phyloP scores from a whole-genome alignment of 2,797 vertebrate genomes.

The Sebastes kiyomatsui region DNA sequence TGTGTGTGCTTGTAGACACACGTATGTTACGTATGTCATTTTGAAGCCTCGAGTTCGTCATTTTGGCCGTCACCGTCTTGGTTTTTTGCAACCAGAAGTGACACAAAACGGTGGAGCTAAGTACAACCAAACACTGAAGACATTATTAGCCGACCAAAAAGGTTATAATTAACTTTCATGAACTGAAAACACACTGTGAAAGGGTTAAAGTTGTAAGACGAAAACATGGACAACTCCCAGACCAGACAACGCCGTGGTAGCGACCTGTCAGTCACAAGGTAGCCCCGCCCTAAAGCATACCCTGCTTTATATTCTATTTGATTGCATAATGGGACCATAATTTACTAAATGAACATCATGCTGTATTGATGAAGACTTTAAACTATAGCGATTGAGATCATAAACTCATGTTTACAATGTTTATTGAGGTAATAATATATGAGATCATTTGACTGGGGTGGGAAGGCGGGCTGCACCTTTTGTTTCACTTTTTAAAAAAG shows the following conservation, averaged over 20 bases:
- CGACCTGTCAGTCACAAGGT: too few relatives aligned
- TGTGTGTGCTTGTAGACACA: neutral
- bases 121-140: too few relatives aligned
- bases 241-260: neutral
- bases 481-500: neutral
- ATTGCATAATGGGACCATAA: neutral
- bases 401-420: neutral
- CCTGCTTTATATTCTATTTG: neutral
- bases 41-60: too few relatives aligned
- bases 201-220: too few relatives aligned
- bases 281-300: neutral
- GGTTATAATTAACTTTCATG: too few relatives aligned
- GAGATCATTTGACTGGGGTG: neutral
- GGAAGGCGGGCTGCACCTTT: rapidly evolving
- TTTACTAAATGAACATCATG: neutral
- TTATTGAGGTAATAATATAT: neutral
- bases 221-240: too few relatives aligned
- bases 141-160: too few relatives aligned
- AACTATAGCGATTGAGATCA: neutral
- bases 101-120: too few relatives aligned
- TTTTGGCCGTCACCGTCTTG: too few relatives aligned
- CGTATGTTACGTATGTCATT: neutral
- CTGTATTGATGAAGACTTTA: neutral
- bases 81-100: too few relatives aligned
- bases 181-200: too few relatives aligned